Conservation (phyloP, 2,888 invertebrate species). For the Cephus pulcher region DNA sequence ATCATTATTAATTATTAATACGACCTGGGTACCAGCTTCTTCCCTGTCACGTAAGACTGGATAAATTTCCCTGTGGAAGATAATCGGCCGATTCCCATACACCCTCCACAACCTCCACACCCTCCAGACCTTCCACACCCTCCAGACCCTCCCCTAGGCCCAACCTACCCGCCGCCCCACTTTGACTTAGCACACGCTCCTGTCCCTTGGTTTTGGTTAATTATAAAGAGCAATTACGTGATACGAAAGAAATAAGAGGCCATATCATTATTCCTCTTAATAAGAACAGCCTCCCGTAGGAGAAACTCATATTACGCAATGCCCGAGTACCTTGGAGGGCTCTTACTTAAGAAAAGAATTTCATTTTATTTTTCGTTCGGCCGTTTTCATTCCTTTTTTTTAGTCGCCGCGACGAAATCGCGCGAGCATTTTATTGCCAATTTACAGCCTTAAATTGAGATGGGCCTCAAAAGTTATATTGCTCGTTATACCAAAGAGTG, state of each 20-base stretch:
- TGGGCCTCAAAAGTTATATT: constrained; percentile 1
- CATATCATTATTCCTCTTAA: constrained; percentile 2
- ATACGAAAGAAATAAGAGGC: neutral
- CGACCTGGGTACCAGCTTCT: neutral
- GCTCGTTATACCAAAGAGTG: neutral
- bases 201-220: neutral
- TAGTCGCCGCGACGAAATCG: neutral
- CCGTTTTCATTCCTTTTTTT: neutral
- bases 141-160: too few relatives aligned
- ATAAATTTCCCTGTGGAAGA: neutral
- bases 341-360: constrained; percentile 1
- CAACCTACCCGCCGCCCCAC: neutral
- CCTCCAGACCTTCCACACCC: too few relatives aligned
- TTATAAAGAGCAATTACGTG: neutral
- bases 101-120: neutral
- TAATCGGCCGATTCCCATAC: neutral
- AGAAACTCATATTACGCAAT: constrained; percentile 7
- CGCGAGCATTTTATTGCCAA: constrained; percentile 5
- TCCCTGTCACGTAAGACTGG: neutral
- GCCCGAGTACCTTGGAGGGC: neutral
- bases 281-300: neutral
- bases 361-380: constrained; percentile 1
- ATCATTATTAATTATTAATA: neutral
- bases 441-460: constrained; percentile 1
- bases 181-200: neutral